Base-by-base conservation (phyloP, 2,113 vertebrate genomes). In the Falco punctatus region DNA sequence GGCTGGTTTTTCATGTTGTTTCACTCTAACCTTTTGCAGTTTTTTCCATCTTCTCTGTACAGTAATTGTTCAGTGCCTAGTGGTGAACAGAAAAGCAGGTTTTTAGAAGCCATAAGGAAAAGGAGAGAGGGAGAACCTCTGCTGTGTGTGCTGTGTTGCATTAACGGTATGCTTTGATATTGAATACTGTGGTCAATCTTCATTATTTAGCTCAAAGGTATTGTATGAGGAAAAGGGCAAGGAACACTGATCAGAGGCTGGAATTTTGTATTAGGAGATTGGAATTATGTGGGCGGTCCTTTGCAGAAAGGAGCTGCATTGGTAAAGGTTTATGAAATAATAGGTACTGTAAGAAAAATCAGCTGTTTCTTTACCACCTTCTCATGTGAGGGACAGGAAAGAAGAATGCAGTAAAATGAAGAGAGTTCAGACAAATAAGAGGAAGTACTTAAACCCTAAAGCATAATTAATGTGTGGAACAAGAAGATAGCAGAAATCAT, bases 41-140 rank as follows among this genome's bases (percentile, higher is more conserved):
- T 94, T 94, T 97, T 97, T 97, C 91, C 92, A 33, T 96, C 92
- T 80, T 58, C 79, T 91, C 81, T 94, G 59, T 74, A n/a, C 64
- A 86, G 62, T 59, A 81, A 90, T 95, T 96, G 58, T 92, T 92
- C 74, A 30, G 81, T 91, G 66, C 84, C 54, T 74, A 86, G 66
- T 44, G 20, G 62, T 93, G 94, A 91, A 81, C 66, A 85, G 54
- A 90, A 90, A 86, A 93, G 42, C 74, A 73, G 13, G 1, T 33
- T 86, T 95, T 88, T 64, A 90, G 70, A 88, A 85, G 16, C 51
- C 19, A 26, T 66, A n/a, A 81, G 51, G 38, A 91, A 90, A 95
- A 88, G 10, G 46, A 27, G 55, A 46, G n/a, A 33, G 46, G 59
- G 13, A 77, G 33, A 89, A 75, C 10, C 52, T 90, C 65, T 65